Base-by-base conservation (phyloP, 1,140 invertebrate species). In the Berghia stephanieae region DNA sequence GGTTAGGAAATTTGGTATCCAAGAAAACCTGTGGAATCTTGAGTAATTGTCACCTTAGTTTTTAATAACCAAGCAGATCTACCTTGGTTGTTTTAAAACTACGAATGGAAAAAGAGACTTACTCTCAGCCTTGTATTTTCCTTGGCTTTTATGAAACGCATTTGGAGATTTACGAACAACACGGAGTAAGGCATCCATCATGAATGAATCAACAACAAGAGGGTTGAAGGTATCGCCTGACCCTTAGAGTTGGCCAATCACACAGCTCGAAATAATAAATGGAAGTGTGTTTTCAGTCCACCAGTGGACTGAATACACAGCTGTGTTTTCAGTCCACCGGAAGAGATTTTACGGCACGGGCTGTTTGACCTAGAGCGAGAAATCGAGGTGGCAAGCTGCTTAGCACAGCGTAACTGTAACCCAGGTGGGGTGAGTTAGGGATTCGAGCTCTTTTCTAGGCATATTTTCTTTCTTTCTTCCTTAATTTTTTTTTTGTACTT, bases 111-210 rank as follows among this genome's bases (percentile, higher is more conserved):
- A 42, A n/a, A 24, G 0, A 21, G 3, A 16, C 73, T 69, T 69
- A 79, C 71, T 79, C n/a, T 60, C 27, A 10, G 38, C 40, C 18
- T 63, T 63, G 34, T 52, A 38, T 24, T 38, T 72, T 31, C 70
- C 77, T 4, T 72, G 21, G 13, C 75, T 72, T 16, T 69, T 79
- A 36, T 27, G 42, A 27, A 69, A 10, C 2, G 21, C 43, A 44
- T 49, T 74, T 18, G 78, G 78, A 2, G 78, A 66, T 52, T 79
- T 79, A 43, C 55, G 71, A 67, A 79, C 78, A 34, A 60, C 75
- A 27, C 78, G 73, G 57, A 79, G 44, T 43, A 79, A 44, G 42
- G 78, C 74, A 44, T 79, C 78, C 78, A 79, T 79, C 13, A 60
- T 75, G 52, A 36, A 70, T 57, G 55, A 31, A 4, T 4, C 24